These are phyloP conservation scores for Alentia gelatinosa DNA, from an alignment of 2,888 invertebrate genomes.

Conservation along the genomic window DNA sequence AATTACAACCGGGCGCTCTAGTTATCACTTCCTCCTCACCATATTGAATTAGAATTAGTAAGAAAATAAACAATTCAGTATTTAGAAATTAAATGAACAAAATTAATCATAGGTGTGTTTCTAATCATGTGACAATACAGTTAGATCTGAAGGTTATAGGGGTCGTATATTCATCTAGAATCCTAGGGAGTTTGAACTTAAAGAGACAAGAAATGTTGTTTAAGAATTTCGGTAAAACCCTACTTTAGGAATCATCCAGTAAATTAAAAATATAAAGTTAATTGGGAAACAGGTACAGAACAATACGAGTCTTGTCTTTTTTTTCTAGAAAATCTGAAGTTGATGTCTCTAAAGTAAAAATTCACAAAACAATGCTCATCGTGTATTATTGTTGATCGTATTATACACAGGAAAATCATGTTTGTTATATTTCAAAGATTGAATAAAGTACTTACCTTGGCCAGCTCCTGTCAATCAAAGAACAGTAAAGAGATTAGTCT, in stretches of 20 bases:
- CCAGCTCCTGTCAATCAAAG: slow-evolving; percentile 74
- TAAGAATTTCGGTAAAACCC: too few species aligned
- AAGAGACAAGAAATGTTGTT: too few species aligned
- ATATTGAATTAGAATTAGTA: neutral
- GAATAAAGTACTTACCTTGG: slow-evolving; percentile 69
- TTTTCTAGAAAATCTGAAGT: neutral
- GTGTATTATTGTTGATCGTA: neutral
- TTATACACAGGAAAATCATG: neutral
- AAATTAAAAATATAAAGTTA: too few species aligned
- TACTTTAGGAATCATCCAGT: too few species aligned
- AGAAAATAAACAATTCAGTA: neutral
- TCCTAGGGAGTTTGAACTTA: neutral
- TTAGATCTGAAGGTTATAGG: neutral
- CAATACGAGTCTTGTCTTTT: neutral
- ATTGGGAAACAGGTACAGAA: neutral
- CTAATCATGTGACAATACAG: neutral
- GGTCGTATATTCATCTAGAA: neutral
- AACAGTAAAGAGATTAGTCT: slow-evolving; percentile 12
- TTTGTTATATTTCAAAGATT: neutral
- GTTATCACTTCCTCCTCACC: neutral
- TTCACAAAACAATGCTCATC: neutral
- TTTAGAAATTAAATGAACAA: neutral
- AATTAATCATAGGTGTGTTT: neutral
- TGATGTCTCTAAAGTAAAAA: neutral
- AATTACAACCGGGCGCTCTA: neutral